These are phyloP conservation scores for Temnothorax rugatulus DNA, from an alignment of 2,888 invertebrate species.

Conservation along the genomic window DNA sequence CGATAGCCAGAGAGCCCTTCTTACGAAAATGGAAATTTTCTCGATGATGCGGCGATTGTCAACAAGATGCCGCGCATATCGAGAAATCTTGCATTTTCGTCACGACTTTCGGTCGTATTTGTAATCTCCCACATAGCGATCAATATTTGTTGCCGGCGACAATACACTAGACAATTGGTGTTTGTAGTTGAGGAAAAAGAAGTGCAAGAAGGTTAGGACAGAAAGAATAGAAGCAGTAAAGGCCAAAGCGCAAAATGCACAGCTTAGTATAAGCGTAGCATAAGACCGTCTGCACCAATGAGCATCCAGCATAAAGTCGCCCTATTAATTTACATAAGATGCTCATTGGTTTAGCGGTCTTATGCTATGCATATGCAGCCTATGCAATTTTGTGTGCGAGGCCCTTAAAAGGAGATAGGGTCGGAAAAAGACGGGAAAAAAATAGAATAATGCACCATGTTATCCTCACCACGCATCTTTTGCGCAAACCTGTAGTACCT, in stretches of 20 bases:
- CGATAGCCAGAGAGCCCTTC: neutral
- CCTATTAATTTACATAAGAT: too few species aligned
- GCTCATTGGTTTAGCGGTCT: too few species aligned
- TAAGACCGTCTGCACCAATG: too few species aligned
- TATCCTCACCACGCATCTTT: conserved; percentile 72
- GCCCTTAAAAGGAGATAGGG: conserved; percentile 9
- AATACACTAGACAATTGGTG: conserved; percentile 69
- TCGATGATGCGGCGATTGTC: neutral
- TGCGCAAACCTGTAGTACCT: conserved; percentile 67
- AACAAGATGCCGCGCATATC: too few species aligned
- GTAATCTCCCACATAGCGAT: conserved; percentile 68
- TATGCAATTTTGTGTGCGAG: too few species aligned
- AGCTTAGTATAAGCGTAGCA: too few species aligned
- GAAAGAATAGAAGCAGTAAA: conserved; percentile 37
- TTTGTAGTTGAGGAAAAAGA: conserved; percentile 57
- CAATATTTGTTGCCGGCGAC: conserved; percentile 70
- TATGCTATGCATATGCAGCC: too few species aligned
- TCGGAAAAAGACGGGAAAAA: conserved; percentile 51
- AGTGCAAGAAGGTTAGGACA: conserved; percentile 54
- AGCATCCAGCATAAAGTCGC: too few species aligned
- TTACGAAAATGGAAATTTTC: conserved; percentile 23
- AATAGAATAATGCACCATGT: conserved; percentile 60
- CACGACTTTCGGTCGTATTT: conserved; percentile 39
- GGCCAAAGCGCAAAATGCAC: too few species aligned
- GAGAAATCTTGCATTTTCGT: too few species aligned